Conservation (phyloP, 2,113 vertebrate genomes). For the Crotalus horridus region DNA sequence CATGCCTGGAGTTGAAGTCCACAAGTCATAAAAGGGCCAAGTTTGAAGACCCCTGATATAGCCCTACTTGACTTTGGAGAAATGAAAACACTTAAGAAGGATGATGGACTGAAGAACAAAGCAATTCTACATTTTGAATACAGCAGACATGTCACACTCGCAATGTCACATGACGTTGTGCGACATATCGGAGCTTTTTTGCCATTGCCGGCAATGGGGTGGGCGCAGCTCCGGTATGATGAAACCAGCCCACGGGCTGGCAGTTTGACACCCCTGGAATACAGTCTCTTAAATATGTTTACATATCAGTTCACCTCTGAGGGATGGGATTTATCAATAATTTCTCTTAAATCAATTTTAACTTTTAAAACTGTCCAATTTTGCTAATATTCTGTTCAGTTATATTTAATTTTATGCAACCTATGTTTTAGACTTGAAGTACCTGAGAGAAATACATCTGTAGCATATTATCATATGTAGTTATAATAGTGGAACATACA, state of each 20-base stretch:
- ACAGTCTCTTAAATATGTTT: neutral
- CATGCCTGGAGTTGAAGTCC: too few species aligned
- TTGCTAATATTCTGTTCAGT: neutral
- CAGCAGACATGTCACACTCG: too few species aligned
- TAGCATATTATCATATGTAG: neutral
- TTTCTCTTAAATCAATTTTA: neutral
- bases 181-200: too few species aligned
- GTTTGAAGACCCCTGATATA: too few species aligned
- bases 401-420: neutral
- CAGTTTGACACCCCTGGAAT: neutral
- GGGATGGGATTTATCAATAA: neutral
- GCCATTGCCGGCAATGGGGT: too few species aligned
- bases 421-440: neutral
- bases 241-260: too few species aligned
- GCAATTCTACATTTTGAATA: neutral
- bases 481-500: neutral
- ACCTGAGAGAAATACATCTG: neutral
- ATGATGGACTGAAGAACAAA: neutral
- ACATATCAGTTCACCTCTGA: neutral
- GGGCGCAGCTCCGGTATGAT: too few species aligned
- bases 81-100: neutral
- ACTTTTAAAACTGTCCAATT: neutral
- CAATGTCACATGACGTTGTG: too few species aligned
- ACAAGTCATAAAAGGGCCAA: too few species aligned
- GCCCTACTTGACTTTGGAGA: neutral